Evolutionary conservation across 2,113 vertebrate species (phyloP).

Genomic region (Seriola rivoliana): DNA sequence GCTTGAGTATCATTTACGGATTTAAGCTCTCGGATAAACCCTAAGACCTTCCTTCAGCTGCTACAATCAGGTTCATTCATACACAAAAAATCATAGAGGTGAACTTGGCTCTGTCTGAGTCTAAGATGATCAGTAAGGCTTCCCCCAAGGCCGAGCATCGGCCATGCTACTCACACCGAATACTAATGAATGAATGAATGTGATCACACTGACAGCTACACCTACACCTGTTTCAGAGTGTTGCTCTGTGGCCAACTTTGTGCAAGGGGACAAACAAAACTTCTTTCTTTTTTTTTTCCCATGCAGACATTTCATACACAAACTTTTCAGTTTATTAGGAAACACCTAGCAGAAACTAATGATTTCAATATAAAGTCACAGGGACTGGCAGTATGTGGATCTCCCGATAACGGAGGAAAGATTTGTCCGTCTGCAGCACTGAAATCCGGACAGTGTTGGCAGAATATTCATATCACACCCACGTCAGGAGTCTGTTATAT

Average conservation of each 20-base stretch:
- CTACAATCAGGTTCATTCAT: slow-evolving; percentile 3
- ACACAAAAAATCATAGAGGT: neutral
- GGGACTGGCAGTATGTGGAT: too few species aligned
- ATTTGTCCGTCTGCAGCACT: too few species aligned
- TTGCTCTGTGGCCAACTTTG: slow-evolving; percentile 3
- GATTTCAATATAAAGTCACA: too few species aligned
- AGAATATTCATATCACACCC: too few species aligned
- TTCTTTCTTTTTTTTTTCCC: neutral
- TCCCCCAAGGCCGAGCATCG: slow-evolving; percentile 11
- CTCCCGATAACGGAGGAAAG: too few species aligned
- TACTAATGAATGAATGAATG: slow-evolving; percentile 32
- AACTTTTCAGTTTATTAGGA: too few species aligned
- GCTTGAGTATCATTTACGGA: slow-evolving; percentile 1
- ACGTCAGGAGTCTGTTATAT: too few species aligned
- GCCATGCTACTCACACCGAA: slow-evolving; percentile 14
- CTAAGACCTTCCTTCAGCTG: neutral
- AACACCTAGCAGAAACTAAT: too few species aligned
- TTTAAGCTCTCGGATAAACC: neutral
- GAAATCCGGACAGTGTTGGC: too few species aligned
- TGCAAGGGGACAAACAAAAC: neutral
- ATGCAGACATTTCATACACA: neutral
- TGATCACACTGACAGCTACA: neutral
- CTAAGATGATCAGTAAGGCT: slow-evolving; percentile 2
- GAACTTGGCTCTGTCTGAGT: neutral
- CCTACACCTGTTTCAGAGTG: neutral